Evolutionary conservation across 1,140 invertebrate genomes (phyloP).

Genomic region (Drosophila orena): DNA sequence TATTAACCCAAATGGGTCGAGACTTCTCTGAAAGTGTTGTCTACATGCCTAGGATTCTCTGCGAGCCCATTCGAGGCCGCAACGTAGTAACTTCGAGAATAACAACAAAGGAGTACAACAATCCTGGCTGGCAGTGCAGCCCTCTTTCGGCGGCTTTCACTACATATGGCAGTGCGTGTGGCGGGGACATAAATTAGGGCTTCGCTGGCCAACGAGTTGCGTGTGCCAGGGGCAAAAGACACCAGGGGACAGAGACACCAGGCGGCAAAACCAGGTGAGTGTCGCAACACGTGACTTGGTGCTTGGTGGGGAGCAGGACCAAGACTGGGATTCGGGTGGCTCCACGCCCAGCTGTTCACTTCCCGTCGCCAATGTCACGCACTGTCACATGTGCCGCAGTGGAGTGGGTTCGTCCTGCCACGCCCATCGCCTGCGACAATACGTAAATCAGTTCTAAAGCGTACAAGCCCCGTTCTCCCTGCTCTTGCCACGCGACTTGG

Average conservation of each 20-base stretch:
- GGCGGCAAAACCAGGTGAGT: slow-evolving; percentile 11
- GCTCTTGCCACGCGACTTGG: too few relatives aligned
- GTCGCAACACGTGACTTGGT: slow-evolving; percentile 60
- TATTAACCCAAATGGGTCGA: too few relatives aligned
- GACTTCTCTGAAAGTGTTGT: too few relatives aligned
- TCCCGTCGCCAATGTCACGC: slow-evolving; percentile 55
- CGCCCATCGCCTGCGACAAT: slow-evolving; percentile 2
- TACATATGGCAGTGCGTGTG: slow-evolving; percentile 47
- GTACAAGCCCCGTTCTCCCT: background rate
- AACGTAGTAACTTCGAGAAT: too few relatives aligned
- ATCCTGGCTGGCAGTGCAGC: slow-evolving; percentile 1
- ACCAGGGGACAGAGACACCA: slow-evolving; percentile 11
- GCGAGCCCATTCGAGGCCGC: too few relatives aligned
- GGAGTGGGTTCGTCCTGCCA: background rate
- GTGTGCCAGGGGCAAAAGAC: slow-evolving; percentile 46
- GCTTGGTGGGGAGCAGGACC: slow-evolving; percentile 15
- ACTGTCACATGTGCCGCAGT: slow-evolving; percentile 45
- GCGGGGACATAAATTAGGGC: slow-evolving; percentile 66
- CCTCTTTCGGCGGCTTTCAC: background rate
- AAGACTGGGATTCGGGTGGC: background rate
- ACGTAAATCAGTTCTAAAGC: slow-evolving; percentile 29
- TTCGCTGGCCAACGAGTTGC: slow-evolving; percentile 48
- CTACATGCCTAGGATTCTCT: too few relatives aligned
- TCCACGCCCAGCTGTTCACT: slow-evolving; percentile 11
- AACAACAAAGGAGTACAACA: too few relatives aligned